A percentile compares a stretch with the other conserved stretches of the same genome.
These are phyloP conservation scores for Rhinopomastus cyanomelas DNA, from an alignment of 2,113 vertebrate genomes.

Conservation along the genomic window DNA sequence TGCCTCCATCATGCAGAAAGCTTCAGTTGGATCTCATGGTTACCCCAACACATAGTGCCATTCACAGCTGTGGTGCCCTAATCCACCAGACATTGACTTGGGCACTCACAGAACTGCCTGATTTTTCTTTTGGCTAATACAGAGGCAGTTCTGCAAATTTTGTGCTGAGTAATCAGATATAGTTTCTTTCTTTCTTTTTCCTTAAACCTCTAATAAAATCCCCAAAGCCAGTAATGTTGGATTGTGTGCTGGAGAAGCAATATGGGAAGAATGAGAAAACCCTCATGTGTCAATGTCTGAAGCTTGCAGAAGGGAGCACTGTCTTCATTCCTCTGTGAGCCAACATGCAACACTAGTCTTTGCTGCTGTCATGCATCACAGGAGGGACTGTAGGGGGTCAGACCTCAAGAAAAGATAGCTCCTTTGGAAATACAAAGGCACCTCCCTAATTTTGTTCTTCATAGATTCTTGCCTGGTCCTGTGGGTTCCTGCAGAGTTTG, in stretches of 20 bases:
- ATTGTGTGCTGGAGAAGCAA: not conserved
- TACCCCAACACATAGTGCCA: not conserved
- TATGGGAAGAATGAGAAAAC: not conserved
- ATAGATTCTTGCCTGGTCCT: not conserved
- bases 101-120: not conserved
- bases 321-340: not conserved
- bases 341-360: rapidly evolving
- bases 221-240: not conserved
- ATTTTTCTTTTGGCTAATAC: not conserved
- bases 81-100: not conserved
- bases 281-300: not conserved
- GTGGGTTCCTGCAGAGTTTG: not conserved
- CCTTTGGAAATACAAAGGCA: not conserved
- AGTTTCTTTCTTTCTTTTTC: not conserved
- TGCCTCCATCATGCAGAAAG: not conserved
- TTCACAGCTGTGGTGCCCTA: not conserved
- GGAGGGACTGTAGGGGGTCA: not conserved
- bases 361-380: not conserved
- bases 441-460: not conserved
- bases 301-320: not conserved
- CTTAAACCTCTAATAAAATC: not conserved
- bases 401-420: not conserved
- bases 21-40: not conserved
- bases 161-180: not conserved
- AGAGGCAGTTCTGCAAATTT: not conserved